Conservation (phyloP, 2,888 invertebrate genomes). For the Seira musarum region DNA sequence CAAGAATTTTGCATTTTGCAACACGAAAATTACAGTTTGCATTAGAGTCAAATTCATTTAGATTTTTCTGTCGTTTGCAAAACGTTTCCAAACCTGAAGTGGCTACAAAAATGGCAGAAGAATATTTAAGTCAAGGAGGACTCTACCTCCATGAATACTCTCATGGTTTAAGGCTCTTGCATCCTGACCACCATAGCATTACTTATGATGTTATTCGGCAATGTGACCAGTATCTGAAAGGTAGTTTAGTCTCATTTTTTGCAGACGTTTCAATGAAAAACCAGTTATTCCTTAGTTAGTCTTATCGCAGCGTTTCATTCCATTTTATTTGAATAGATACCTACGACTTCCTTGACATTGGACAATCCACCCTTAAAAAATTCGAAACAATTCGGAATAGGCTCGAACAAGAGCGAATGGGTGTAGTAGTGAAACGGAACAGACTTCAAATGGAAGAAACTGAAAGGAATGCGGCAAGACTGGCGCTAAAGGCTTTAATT, state of each 20-base stretch:
- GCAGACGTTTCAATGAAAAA: background rate
- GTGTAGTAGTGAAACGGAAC: constrained; percentile 27
- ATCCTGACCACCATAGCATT: constrained; percentile 35
- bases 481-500: constrained; percentile 27
- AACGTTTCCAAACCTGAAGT: too few relatives aligned
- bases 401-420: constrained; percentile 27
- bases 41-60: too few relatives aligned
- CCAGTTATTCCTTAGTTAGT: background rate
- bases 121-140: constrained; percentile 25
- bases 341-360: constrained; percentile 22
- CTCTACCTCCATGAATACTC: constrained; percentile 34
- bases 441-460: constrained; percentile 35
- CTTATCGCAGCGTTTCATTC: background rate
- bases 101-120: constrained; percentile 33
- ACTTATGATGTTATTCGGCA: constrained; percentile 36
- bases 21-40: too few relatives aligned
- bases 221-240: constrained; percentile 35
- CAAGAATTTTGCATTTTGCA: too few relatives aligned
- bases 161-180: constrained; percentile 23
- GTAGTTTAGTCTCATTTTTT: too few relatives aligned
- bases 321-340: constrained; percentile 11
- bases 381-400: constrained; percentile 20
- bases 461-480: constrained; percentile 19
- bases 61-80: too few relatives aligned
- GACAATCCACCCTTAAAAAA: constrained; percentile 4